A percentile compares a stretch with the other conserved stretches of the same genome.
These are phyloP conservation scores for Isichthys henryi DNA, from an alignment of 2,113 vertebrate genomes.

Conservation along the genomic window DNA sequence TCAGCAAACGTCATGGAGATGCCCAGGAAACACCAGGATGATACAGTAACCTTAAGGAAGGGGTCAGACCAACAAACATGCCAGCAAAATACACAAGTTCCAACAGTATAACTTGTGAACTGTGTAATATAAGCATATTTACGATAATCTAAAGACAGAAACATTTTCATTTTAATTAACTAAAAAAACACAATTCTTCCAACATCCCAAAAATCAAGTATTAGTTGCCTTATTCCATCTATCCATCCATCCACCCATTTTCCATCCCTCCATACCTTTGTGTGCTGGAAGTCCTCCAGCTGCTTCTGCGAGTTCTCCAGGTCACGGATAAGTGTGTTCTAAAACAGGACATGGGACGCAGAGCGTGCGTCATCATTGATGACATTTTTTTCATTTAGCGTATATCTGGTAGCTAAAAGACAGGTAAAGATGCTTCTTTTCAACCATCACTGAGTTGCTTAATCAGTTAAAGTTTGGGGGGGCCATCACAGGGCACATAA, in stretches of 20 bases:
- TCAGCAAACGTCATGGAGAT: neutral
- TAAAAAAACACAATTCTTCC: neutral
- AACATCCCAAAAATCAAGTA: neutral
- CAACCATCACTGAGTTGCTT: neutral
- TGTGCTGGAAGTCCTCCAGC: constrained; percentile 84
- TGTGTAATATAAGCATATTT: neutral
- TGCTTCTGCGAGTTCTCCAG: constrained; percentile 90
- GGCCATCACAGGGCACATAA: neutral
- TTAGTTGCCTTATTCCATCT: neutral
- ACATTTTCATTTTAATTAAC: neutral
- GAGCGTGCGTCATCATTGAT: neutral
- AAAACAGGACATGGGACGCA: constrained; percentile 21
- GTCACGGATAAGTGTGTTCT: constrained; percentile 90
- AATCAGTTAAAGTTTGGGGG: neutral
- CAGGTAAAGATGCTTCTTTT: neutral
- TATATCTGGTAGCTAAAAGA: neutral
- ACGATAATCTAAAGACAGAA: neutral
- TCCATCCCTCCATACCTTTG: constrained; percentile 34
- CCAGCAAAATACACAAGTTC: neutral
- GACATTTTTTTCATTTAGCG: neutral
- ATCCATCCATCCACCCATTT: neutral
- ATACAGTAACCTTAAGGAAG: neutral
- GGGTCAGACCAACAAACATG: neutral
- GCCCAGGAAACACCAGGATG: neutral
- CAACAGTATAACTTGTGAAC: neutral